Percentiles rank a stretch among this genome's conserved stretches.
These are phyloP conservation scores for Orius insidiosus DNA, from an alignment of 1,140 invertebrate species.

Conservation along the genomic window DNA sequence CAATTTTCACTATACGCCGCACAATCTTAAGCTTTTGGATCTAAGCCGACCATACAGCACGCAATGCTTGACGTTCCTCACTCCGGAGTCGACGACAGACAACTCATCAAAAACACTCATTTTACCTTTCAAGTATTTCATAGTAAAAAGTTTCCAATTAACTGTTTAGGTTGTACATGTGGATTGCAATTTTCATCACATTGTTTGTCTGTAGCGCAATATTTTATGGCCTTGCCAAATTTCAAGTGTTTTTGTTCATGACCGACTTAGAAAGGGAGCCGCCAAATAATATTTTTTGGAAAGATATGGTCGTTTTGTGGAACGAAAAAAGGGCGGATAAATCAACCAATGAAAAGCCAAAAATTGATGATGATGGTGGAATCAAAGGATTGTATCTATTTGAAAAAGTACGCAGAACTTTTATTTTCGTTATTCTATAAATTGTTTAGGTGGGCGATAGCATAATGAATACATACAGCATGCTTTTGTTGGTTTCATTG, in stretches of 20 bases:
- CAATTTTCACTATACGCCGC: constrained; percentile 52
- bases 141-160: constrained; percentile 10
- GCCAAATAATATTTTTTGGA: constrained; percentile 6
- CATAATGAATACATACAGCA: constrained; percentile 57
- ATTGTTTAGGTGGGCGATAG: constrained; percentile 38
- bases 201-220: constrained; percentile 35
- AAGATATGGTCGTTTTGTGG: constrained; percentile 5
- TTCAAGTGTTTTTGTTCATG: constrained; percentile 23
- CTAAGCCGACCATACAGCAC: constrained; percentile 59
- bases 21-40: constrained; percentile 48
- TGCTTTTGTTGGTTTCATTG: constrained; percentile 51
- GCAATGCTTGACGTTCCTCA: constrained; percentile 65
- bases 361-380: background rate
- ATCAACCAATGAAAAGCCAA: background rate
- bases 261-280: constrained; percentile 6
- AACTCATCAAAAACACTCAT: constrained; percentile 69
- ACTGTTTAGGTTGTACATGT: constrained; percentile 35
- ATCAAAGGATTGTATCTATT: constrained; percentile 43
- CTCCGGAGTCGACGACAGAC: constrained; percentile 55
- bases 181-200: constrained; percentile 39
- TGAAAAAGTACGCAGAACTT: too few species aligned
- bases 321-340: background rate
- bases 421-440: too few species aligned
- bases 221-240: constrained; percentile 35
- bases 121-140: constrained; percentile 51